Conservation (phyloP, 2,797 vertebrate genomes). For the Cyclura pinguis region DNA sequence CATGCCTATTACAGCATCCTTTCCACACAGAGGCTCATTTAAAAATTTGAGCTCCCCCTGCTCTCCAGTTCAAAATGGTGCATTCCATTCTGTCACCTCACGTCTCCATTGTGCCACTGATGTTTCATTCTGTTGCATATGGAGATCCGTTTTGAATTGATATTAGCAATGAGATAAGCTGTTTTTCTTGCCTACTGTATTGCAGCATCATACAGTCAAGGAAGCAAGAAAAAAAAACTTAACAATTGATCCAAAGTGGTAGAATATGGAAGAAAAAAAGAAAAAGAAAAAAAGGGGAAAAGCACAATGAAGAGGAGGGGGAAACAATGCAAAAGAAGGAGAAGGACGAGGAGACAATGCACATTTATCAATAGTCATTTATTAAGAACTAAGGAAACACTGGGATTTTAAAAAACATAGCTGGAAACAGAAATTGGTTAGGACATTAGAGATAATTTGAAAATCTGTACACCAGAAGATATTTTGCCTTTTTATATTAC, state of each 20-base stretch:
- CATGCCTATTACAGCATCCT: too few species aligned
- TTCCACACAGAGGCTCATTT: not conserved
- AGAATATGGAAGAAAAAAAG: constrained; percentile 6
- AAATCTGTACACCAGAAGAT: constrained; percentile 41
- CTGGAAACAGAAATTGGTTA: constrained; percentile 3
- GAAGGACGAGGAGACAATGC: not conserved
- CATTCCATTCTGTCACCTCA: not conserved
- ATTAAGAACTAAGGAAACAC: constrained; percentile 37
- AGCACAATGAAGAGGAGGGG: too few species aligned
- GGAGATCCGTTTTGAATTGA: not conserved
- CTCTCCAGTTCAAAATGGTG: too few species aligned
- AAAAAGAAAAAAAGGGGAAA: not conserved
- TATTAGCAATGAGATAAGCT: not conserved
- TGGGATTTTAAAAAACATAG: constrained; percentile 40
- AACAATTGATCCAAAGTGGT: not conserved
- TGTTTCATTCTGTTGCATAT: not conserved
- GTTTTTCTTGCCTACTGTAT: not conserved
- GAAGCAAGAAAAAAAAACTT: constrained; percentile 1
- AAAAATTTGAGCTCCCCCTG: not conserved
- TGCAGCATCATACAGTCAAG: not conserved
- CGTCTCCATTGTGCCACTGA: not conserved
- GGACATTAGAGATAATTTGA: constrained; percentile 45
- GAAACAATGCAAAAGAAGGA: not conserved
- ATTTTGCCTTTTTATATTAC: constrained; percentile 44
- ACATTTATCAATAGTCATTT: not conserved